Evolutionary conservation across 2,797 vertebrate genomes (phyloP), one percentile per base, ranked within the genome.

Genomic region (Ctenochaetus hawaiiensis): DNA sequence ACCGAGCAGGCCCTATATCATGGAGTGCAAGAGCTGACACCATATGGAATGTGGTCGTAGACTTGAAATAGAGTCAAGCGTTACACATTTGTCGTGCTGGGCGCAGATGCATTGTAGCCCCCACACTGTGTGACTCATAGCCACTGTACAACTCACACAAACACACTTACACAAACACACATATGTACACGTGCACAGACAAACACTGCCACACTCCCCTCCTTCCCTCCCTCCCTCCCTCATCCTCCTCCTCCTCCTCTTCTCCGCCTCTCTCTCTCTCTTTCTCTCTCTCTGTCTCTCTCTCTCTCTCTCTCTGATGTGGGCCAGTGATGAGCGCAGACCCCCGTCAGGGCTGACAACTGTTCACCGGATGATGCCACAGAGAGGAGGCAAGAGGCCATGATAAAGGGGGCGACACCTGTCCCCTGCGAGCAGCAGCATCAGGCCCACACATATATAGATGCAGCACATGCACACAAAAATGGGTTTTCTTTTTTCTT

Each of bases 21-120:
- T 17, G 22, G 60, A 77, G 72, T 73, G 82, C 76, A 60, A 60
- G 65, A 85, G 67, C 82, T 82, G 89, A 85, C 85, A 91, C 89
- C 91, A 91, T 92, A 90, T 91, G 92, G 91, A 92, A 83, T 78
- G 85, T 87, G 87, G 81, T 89, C 83, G 84, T 88, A 68, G 89
- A 85, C 85, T 89, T 91, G 89, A 93, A 94, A 92, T 78, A 84
- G 85, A 93, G 87, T 93, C 91, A 87, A 93, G 90, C 70, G 81
- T 75, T 84, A 83, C 84, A 80, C 90, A 76, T 89, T 93, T 85
- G 87, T 93, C 91, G 80, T 92, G 90, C 92, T 92, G 91, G 82
- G 90, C 88, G 45, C 93, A 94, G 92, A 95, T 93, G 94, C 90
- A 86, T 82, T 75, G 84, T 87, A 82, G 91, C 92, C 91, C 91